phyloP scores from a whole-genome alignment of 2,888 invertebrate genomes.

The Tholera decimalis region DNA sequence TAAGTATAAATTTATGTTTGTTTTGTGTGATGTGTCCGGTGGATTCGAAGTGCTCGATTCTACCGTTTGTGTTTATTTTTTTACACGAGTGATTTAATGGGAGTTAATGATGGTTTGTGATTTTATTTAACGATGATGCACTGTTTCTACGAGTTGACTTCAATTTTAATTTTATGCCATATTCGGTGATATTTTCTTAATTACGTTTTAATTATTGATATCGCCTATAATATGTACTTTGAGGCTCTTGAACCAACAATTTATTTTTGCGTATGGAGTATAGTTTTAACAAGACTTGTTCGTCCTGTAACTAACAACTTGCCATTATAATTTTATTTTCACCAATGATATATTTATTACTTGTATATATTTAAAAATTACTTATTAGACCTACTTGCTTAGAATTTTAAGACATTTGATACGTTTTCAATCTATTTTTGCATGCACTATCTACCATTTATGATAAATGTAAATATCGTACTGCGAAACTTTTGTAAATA shows the following conservation, averaged over 20 bases:
- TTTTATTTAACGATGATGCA: constrained; percentile 86
- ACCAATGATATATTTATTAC: constrained; percentile 90
- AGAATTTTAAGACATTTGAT: constrained; percentile 78
- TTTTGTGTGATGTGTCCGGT: constrained; percentile 90
- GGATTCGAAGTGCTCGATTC: constrained; percentile 90
- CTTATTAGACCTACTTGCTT: constrained; percentile 77
- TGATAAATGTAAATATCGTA: constrained; percentile 79
- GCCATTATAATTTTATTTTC: constrained; percentile 89
- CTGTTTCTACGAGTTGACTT: constrained; percentile 81
- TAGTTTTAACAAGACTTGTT: constrained; percentile 77
- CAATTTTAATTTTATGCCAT: constrained; percentile 86
- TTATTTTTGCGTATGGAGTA: constrained; percentile 73
- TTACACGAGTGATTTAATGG: constrained; percentile 87
- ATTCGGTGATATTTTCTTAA: constrained; percentile 84
- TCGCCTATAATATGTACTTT: constrained; percentile 83
- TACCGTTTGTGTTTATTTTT: constrained; percentile 85
- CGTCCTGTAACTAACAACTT: constrained; percentile 88
- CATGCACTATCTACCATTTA: constrained; percentile 75
- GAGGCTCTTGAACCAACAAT: constrained; percentile 83
- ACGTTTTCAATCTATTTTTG: constrained; percentile 76
- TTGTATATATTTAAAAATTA: constrained; percentile 83
- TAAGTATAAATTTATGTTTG: constrained; percentile 91
- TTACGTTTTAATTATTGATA: constrained; percentile 73
- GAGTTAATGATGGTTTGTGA: constrained; percentile 87
- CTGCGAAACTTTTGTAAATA: constrained; percentile 83